phyloP scores from a whole-genome alignment of 2,888 invertebrate species.

The Cinara cedri region DNA sequence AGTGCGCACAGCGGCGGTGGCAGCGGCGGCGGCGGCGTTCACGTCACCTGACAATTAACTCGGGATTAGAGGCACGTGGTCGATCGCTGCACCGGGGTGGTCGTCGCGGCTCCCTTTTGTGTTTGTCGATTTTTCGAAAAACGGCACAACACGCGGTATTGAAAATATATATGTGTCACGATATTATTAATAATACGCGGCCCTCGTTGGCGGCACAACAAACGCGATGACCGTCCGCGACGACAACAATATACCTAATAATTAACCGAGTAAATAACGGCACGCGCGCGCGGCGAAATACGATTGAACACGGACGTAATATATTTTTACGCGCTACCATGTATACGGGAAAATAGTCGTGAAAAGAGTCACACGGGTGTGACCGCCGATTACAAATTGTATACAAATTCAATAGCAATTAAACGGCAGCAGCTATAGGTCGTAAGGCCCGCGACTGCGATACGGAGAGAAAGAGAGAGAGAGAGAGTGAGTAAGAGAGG shows the following conservation, averaged over 20 bases:
- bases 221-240: not conserved
- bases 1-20: slow-evolving; percentile 44
- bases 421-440: too few relatives aligned
- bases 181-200: not conserved
- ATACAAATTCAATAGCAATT: too few relatives aligned
- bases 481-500: too few relatives aligned
- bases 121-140: not conserved
- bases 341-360: too few relatives aligned
- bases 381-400: too few relatives aligned
- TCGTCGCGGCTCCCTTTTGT: not conserved
- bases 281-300: too few relatives aligned
- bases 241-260: not conserved
- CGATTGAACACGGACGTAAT: too few relatives aligned
- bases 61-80: slow-evolving; percentile 50
- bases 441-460: too few relatives aligned
- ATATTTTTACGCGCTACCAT: too few relatives aligned
- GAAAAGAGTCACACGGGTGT: too few relatives aligned
- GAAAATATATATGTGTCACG: not conserved
- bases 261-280: too few relatives aligned
- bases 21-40: slow-evolving; percentile 32
- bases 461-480: too few relatives aligned
- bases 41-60: slow-evolving; percentile 56
- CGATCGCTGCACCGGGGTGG: slow-evolving; percentile 26
- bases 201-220: not conserved
- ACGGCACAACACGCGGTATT: not conserved